phyloP scores from a whole-genome alignment of 2,797 vertebrate genomes.

The Labeo calbasu region DNA sequence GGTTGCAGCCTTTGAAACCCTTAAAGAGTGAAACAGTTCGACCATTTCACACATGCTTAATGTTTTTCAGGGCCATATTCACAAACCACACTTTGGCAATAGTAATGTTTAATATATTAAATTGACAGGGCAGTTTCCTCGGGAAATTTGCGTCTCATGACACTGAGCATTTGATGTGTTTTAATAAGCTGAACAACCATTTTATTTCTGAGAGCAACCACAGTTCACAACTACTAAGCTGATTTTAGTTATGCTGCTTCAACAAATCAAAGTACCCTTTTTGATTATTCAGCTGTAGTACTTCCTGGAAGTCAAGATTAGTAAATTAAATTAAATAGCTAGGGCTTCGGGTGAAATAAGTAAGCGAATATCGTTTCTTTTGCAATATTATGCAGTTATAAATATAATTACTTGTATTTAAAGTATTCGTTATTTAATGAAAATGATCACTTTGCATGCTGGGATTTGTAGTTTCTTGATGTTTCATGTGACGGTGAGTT shows the following conservation, averaged over 20 bases:
- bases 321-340: background rate
- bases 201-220: background rate
- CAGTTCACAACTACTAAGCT: background rate
- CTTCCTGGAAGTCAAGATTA: background rate
- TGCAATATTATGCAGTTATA: background rate
- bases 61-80: background rate
- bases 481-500: background rate
- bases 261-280: background rate
- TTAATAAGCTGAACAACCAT: background rate
- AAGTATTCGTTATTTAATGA: background rate
- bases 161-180: background rate
- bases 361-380: background rate
- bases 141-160: background rate
- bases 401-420: background rate
- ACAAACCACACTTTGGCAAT: background rate
- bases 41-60: background rate
- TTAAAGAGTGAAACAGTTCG: background rate
- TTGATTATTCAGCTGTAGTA: background rate
- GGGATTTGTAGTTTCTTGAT: slow-evolving; percentile 29
- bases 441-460: background rate
- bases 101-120: no score
- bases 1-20: background rate
- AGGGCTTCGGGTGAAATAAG: background rate
- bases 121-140: background rate
- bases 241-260: background rate